Evolutionary conservation across 1,140 invertebrate species (phyloP), one percentile per base, ranked within the genome.

Genomic region (Vollenhovia emeryi): DNA sequence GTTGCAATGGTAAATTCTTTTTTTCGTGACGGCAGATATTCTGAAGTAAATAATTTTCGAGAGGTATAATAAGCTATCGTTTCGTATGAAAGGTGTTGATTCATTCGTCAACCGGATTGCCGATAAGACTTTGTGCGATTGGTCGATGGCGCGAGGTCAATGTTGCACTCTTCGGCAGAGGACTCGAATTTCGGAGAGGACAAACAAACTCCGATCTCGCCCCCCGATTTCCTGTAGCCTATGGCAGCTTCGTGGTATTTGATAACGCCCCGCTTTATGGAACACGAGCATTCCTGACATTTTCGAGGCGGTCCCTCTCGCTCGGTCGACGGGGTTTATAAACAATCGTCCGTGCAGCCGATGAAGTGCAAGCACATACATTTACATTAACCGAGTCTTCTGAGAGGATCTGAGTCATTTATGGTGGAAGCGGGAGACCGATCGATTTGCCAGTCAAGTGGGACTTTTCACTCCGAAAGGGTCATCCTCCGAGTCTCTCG

Each of bases 371-470:
- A 69, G 55, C 68, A 48, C 73, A 50, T 48, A 24, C 18, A 66
- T 83, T 79, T 88, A 78, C 52, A 69, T 86, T 66, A 64, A 69
- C 45, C 68, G 52, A 82, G 73, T 59, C 59, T 50, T 76, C 57
- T 43, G 52, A 62, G 43, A 75, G 30, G 24, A 27, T 24, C 86
- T 87, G 86, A 88, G 52, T 88, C 87, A 88, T 55, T 87, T 83
- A 64, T 55, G 0, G 3, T 43, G 30, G 43, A 48, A 62, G 66
- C 45, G 40, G 18, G 55, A 83, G 15, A 27, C n/a, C 13, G 21
- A 82, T 83, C 60, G 84, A 86, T 82, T 50, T 86, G 76, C 86
- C 76, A 88, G 87, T 89, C 71, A 60, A 79, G 73, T 59, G 40
- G 27, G 27, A 60, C 21, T 80, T 64, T 11, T 88, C 87, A 68